phyloP scores from a whole-genome alignment of 2,888 invertebrate genomes.

The Antheraea assamensis region DNA sequence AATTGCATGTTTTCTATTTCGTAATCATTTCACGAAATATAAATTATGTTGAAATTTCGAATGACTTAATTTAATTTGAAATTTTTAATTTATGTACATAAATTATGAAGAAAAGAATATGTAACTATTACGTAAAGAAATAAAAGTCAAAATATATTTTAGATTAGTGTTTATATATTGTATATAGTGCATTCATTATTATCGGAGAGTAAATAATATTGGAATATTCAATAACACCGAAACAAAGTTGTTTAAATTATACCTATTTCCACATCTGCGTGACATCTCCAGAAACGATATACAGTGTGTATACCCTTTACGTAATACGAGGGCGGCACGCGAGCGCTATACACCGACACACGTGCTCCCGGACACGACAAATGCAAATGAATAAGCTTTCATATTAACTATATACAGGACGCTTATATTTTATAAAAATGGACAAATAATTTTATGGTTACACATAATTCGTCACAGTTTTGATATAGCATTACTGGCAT shows the following conservation, averaged over 20 bases:
- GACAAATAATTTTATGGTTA: background rate
- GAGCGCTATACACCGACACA: slow-evolving; percentile 53
- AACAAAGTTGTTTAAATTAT: background rate
- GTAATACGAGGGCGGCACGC: slow-evolving; percentile 72
- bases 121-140: too few species aligned
- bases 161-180: too few species aligned
- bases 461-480: background rate
- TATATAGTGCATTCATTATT: background rate
- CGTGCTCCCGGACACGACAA: slow-evolving; percentile 71
- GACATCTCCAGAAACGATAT: slow-evolving; percentile 34
- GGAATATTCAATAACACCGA: background rate
- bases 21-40: background rate
- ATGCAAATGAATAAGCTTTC: slow-evolving; percentile 76
- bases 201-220: background rate
- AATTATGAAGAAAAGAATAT: too few species aligned
- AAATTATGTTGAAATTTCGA: background rate
- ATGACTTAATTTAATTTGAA: background rate
- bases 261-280: slow-evolving; percentile 33
- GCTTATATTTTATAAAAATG: slow-evolving; percentile 32
- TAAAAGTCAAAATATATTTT: too few species aligned
- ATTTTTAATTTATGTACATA: too few species aligned
- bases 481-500: background rate
- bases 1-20: background rate
- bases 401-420: slow-evolving; percentile 65
- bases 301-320: slow-evolving; percentile 58